Conservation (phyloP, 37 sponge, comb jelly and placozoan species). For the Halisarca cf. caerulea region DNA sequence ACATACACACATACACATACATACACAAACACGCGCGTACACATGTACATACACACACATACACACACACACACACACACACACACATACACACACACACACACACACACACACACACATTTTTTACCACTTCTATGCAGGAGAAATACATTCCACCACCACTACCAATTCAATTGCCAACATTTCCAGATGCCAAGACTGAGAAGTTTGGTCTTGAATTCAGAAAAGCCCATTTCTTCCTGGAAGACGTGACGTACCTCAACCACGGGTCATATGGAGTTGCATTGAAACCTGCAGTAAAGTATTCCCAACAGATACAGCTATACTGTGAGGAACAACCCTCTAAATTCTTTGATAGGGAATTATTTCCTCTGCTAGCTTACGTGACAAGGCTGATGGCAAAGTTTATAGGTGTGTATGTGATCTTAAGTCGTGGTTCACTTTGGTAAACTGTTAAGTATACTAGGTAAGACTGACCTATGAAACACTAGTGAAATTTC, state of each 20-base stretch:
- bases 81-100: too few species aligned
- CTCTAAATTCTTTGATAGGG: slow-evolving; percentile 74
- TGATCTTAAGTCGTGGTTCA: too few species aligned
- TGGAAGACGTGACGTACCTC: slow-evolving; percentile 50
- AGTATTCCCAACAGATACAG: slow-evolving; percentile 55
- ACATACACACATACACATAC: too few species aligned
- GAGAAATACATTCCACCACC: slow-evolving; percentile 23
- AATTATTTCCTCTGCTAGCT: slow-evolving; percentile 62
- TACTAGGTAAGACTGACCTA: too few species aligned
- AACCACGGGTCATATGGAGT: slow-evolving; percentile 93
- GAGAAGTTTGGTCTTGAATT: slow-evolving; percentile 31
- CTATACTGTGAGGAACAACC: slow-evolving; percentile 78
- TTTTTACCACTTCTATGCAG: not conserved
- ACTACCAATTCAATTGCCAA: slow-evolving; percentile 49
- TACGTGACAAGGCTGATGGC: slow-evolving; percentile 52
- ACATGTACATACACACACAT: too few species aligned
- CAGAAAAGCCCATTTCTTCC: slow-evolving; percentile 38
- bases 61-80: too few species aligned
- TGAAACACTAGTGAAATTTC: too few species aligned
- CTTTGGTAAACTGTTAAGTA: too few species aligned
- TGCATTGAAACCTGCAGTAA: slow-evolving; percentile 51
- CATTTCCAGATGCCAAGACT: slow-evolving; percentile 33
- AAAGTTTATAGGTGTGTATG: slow-evolving; percentile 70
- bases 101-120: too few species aligned
- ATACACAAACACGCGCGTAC: too few species aligned